Conservation (phyloP, 2,888 invertebrate genomes). For the Acanthosepion lycidas region DNA sequence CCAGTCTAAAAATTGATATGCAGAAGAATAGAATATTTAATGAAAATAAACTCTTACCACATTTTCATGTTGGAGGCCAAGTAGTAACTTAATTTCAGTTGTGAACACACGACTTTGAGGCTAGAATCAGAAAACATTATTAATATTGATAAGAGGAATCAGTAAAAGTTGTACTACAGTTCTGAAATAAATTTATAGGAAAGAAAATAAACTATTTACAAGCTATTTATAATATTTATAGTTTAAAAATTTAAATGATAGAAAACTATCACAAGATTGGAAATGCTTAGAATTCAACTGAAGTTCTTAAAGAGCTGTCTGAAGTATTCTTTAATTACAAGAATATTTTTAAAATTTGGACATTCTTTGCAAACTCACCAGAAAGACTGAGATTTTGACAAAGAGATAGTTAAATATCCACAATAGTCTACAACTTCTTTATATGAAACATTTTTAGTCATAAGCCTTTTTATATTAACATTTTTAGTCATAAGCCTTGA, state of each 20-base stretch:
- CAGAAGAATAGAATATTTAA: neutral
- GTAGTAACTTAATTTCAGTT: constrained; percentile 39
- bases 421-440: no score
- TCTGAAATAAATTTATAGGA: no score
- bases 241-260: neutral
- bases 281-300: no score
- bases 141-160: neutral
- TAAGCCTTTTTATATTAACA: no score
- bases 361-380: no score
- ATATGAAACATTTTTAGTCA: no score
- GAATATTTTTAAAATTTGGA: neutral
- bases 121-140: neutral
- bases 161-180: neutral
- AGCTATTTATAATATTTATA: neutral
- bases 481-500: no score
- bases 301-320: neutral
- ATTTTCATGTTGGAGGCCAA: constrained; percentile 34
- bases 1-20: neutral
- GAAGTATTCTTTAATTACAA: neutral
- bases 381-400: no score
- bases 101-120: constrained; percentile 43
- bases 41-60: constrained; percentile 3
- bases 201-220: neutral
- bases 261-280: no score
- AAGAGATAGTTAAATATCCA: no score